A percentile compares a stretch with the other conserved stretches of the same genome.
Conservation (phyloP, 2,797 vertebrate genomes). For the Acomys russatus region DNA sequence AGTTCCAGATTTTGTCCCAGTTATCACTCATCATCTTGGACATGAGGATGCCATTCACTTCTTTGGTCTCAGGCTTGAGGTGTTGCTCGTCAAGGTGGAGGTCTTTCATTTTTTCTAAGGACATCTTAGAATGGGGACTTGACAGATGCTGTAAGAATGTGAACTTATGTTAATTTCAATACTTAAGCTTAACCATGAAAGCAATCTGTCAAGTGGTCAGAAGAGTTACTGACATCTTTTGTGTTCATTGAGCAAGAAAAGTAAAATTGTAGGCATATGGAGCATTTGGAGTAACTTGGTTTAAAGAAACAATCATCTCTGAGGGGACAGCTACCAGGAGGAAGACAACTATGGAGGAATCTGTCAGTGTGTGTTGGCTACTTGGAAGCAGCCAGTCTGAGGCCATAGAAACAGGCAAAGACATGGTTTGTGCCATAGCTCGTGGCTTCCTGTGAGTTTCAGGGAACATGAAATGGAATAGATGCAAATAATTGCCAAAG, state of each 20-base stretch:
- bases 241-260: not conserved
- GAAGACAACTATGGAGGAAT: not conserved
- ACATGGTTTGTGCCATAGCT: not conserved
- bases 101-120: slow-evolving; percentile 81
- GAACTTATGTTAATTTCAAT: not conserved
- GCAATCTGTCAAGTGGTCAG: not conserved
- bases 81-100: slow-evolving; percentile 30
- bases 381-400: not conserved
- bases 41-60: slow-evolving; percentile 82
- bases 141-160: not conserved
- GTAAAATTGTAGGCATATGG: not conserved
- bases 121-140: slow-evolving; percentile 29
- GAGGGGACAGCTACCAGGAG: too few species aligned
- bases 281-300: not conserved
- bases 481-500: not conserved
- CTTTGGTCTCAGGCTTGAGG: fast-evolving
- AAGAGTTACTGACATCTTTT: not conserved
- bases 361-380: not conserved
- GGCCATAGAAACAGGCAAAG: not conserved
- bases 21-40: not conserved
- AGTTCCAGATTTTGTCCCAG: slow-evolving; percentile 85
- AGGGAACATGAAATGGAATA: not conserved
- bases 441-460: not conserved
- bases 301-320: not conserved
- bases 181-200: not conserved